Conservation (phyloP, 1,140 invertebrate genomes). For the Oryctes rhinoceros region DNA sequence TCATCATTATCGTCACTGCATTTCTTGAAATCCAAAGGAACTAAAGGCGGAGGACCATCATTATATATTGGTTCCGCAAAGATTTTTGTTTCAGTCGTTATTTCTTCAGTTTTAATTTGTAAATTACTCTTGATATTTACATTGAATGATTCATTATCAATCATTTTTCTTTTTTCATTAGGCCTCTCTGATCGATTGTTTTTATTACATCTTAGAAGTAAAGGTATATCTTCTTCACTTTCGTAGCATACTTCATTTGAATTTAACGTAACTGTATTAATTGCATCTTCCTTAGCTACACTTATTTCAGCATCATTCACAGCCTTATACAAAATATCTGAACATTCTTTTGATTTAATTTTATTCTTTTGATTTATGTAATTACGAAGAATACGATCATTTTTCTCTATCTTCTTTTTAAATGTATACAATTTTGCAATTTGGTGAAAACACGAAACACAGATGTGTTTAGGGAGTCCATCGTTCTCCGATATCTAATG, state of each 20-base stretch:
- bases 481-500: constrained; percentile 51
- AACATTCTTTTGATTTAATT: constrained; percentile 42
- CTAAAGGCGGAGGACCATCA: constrained; percentile 51
- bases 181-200: background rate
- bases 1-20: background rate
- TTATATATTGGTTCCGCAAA: constrained; percentile 37
- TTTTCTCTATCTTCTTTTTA: constrained; percentile 52
- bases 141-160: background rate
- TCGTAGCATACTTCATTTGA: background rate
- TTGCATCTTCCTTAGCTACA: constrained; percentile 27
- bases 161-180: background rate
- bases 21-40: constrained; percentile 49
- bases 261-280: background rate
- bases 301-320: constrained; percentile 38
- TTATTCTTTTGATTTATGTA: constrained; percentile 46
- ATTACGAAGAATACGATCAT: constrained; percentile 46
- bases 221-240: constrained; percentile 48
- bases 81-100: constrained; percentile 2
- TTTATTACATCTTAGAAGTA: constrained; percentile 39
- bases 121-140: background rate
- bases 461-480: constrained; percentile 50
- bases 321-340: constrained; percentile 42
- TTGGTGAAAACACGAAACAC: constrained; percentile 50
- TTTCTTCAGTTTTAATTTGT: constrained; percentile 9
- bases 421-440: constrained; percentile 53